phyloP scores from a whole-genome alignment of 2,113 vertebrate species.

The Heterocephalus glaber region DNA sequence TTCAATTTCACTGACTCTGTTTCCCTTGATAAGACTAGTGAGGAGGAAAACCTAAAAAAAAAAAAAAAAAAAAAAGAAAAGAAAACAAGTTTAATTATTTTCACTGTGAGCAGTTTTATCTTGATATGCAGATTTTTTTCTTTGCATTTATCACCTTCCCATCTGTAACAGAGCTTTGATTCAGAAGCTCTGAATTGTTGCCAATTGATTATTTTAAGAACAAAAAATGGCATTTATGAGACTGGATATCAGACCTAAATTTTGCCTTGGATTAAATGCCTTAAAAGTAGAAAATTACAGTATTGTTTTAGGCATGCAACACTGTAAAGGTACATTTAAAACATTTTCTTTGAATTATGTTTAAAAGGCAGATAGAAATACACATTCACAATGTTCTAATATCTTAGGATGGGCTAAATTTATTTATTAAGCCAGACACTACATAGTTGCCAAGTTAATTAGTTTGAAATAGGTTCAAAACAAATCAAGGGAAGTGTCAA shows the following conservation, averaged over 20 bases:
- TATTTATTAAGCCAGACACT: constrained; percentile 18
- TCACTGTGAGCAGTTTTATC: background rate
- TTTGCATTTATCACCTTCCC: background rate
- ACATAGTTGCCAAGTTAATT: background rate
- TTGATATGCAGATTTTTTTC: background rate
- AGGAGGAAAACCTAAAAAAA: background rate
- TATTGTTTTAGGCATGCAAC: background rate
- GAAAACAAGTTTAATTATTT: background rate
- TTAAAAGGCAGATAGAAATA: background rate
- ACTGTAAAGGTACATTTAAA: background rate
- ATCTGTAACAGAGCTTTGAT: background rate
- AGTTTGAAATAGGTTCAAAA: background rate
- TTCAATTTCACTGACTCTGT: background rate
- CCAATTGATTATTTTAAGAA: constrained; percentile 9
- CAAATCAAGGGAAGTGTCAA: background rate
- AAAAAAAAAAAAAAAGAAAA: background rate
- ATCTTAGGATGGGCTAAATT: background rate
- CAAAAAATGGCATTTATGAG: background rate
- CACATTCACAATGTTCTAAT: background rate
- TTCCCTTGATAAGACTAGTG: background rate
- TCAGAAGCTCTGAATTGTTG: background rate
- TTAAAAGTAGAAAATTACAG: constrained; percentile 41
- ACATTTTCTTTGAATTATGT: background rate
- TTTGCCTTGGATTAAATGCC: background rate
- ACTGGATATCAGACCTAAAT: background rate